phyloP scores from a whole-genome alignment of 2,797 vertebrate species.

The Dicrostonyx torquatus region DNA sequence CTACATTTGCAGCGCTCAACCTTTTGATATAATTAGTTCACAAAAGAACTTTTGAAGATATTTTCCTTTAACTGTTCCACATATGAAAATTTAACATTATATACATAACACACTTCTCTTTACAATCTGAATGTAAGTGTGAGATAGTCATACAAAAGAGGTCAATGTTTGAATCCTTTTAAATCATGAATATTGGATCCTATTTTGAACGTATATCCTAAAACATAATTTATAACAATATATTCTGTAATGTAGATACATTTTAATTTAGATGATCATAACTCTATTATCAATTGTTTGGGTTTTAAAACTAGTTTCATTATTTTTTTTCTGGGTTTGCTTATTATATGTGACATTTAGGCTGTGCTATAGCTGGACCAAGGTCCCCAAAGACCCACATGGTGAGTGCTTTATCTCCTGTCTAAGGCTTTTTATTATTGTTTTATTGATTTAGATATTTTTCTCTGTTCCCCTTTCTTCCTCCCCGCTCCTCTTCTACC shows the following conservation, averaged over 20 bases:
- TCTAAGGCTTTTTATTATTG: neutral
- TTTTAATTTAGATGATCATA: neutral
- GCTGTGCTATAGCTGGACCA: neutral
- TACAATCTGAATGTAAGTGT: neutral
- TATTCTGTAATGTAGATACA: neutral
- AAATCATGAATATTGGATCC: neutral
- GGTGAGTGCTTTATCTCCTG: neutral
- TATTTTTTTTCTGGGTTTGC: neutral
- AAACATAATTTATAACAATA: neutral
- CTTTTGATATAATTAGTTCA: neutral
- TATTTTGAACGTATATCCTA: neutral
- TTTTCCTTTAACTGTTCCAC: neutral
- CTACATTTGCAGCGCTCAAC: neutral
- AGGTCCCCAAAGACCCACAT: neutral
- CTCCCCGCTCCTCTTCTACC: no score
- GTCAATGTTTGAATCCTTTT: neutral
- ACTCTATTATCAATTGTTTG: neutral
- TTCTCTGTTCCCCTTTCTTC: no score
- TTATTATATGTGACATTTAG: neutral
- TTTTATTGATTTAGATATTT: no score
- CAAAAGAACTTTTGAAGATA: neutral
- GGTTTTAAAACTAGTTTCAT: neutral
- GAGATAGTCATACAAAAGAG: neutral
- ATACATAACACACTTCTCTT: neutral
- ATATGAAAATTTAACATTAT: neutral